Evolutionary conservation across 2,113 vertebrate species (phyloP).

Genomic region (Cichladusa arquata): DNA sequence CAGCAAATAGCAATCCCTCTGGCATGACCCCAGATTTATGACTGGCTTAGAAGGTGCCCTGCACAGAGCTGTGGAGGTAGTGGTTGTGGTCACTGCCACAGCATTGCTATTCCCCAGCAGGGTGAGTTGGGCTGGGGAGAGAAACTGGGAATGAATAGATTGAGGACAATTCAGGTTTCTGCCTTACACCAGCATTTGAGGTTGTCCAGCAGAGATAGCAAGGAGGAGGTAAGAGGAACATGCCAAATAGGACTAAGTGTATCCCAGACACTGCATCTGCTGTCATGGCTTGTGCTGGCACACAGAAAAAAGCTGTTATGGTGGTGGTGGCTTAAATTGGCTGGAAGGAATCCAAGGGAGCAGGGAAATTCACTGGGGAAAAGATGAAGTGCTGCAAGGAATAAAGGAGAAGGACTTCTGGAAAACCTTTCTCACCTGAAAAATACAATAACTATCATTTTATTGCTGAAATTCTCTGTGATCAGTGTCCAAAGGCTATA

Average conservation of each 20-base stretch:
- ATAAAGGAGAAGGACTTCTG: neutral
- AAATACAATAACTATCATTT: neutral
- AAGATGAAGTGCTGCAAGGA: neutral
- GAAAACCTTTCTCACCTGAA: neutral
- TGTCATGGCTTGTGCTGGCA: neutral
- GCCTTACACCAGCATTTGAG: neutral
- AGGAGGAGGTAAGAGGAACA: neutral
- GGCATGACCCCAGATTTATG: neutral
- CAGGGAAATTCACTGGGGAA: neutral
- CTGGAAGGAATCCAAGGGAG: neutral
- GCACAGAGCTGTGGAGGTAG: fast-evolving
- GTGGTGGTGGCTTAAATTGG: neutral
- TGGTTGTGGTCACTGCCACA: neutral
- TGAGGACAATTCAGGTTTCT: neutral
- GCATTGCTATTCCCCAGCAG: neutral
- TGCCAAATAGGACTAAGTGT: neutral
- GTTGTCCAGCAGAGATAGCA: neutral
- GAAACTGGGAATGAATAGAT: neutral
- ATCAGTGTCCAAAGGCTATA: neutral
- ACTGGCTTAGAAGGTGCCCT: neutral
- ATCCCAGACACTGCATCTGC: neutral
- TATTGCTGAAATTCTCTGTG: neutral
- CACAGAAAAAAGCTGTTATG: neutral
- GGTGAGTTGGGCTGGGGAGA: neutral
- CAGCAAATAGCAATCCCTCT: neutral